phyloP scores from a whole-genome alignment of 2,113 vertebrate genomes.

The Chamaea fasciata region DNA sequence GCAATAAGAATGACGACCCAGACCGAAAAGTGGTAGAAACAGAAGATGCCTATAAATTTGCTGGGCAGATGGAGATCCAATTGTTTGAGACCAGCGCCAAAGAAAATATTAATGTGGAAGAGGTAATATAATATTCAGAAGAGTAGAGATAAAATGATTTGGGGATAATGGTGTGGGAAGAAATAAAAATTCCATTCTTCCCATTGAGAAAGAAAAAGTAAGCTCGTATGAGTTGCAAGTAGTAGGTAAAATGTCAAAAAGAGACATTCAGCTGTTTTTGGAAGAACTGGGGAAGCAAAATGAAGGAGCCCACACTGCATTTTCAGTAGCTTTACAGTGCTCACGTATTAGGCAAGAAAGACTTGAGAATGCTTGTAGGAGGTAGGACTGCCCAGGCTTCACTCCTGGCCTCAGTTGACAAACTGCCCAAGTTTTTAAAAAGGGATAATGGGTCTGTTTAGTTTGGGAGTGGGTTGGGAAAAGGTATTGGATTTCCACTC shows the following conservation, averaged over 20 bases:
- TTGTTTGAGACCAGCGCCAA: conserved; percentile 98
- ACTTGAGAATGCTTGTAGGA: not conserved
- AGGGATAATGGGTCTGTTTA: not conserved
- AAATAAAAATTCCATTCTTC: not conserved
- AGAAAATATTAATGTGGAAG: conserved; percentile 97
- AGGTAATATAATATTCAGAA: conserved; percentile 72
- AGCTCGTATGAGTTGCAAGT: not conserved
- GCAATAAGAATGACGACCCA: conserved; percentile 98
- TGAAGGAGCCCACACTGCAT: not conserved
- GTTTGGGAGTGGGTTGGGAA: not conserved
- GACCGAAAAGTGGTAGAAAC: conserved; percentile 98
- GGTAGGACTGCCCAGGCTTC: not conserved
- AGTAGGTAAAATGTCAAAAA: not conserved
- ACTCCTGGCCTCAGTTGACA: not conserved
- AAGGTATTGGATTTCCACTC: not conserved
- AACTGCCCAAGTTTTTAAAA: not conserved
- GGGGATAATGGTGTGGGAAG: not conserved
- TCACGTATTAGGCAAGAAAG: not conserved
- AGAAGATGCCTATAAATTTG: conserved; percentile 96
- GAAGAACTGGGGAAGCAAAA: not conserved
- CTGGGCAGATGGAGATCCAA: conserved; percentile 97
- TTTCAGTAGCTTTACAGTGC: not conserved
- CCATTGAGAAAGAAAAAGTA: not conserved
- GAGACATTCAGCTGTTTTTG: not conserved
- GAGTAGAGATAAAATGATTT: fast-evolving